phyloP scores from a whole-genome alignment of 2,797 vertebrate genomes.

The Acanthurus leucopareius region DNA sequence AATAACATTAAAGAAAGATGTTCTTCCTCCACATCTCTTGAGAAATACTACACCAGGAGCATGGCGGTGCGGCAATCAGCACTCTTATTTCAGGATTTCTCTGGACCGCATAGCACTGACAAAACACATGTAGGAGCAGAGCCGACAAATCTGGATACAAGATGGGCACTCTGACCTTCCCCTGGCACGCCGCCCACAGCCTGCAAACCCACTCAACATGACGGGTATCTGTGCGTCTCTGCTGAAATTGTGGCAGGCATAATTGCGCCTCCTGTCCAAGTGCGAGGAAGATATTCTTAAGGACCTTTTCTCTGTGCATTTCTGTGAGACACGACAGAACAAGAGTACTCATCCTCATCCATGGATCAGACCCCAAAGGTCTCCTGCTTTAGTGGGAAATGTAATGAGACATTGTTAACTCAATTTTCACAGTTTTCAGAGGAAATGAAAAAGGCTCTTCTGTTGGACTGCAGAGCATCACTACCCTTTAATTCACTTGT shows the following conservation, averaged over 20 bases:
- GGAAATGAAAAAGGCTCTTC: conserved; percentile 69
- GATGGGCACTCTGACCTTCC: conserved; percentile 88
- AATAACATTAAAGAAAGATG: conserved; percentile 33
- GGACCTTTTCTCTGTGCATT: conserved; percentile 85
- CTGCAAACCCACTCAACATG: conserved; percentile 84
- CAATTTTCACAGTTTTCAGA: conserved; percentile 81
- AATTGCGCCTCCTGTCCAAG: conserved; percentile 86
- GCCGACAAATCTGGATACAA: conserved; percentile 86
- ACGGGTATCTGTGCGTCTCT: conserved; percentile 83
- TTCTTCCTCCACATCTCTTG: conserved; percentile 34
- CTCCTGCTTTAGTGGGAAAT: conserved; percentile 80
- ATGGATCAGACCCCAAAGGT: conserved; percentile 82
- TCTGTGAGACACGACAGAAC: conserved; percentile 82
- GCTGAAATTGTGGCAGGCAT: conserved; percentile 82
- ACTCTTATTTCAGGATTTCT: conserved; percentile 77
- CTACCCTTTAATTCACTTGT: conserved; percentile 64
- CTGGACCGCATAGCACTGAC: conserved; percentile 68
- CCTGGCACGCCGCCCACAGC: conserved; percentile 85
- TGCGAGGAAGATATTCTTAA: conserved; percentile 85
- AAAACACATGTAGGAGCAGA: conserved; percentile 81
- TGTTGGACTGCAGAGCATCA: conserved; percentile 41
- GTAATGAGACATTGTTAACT: conserved; percentile 86
- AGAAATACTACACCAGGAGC: conserved; percentile 54
- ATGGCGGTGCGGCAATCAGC: conserved; percentile 72
- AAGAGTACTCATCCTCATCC: conserved; percentile 83